Conservation (phyloP, 2,113 vertebrate species). For the Oenanthe melanoleuca region DNA sequence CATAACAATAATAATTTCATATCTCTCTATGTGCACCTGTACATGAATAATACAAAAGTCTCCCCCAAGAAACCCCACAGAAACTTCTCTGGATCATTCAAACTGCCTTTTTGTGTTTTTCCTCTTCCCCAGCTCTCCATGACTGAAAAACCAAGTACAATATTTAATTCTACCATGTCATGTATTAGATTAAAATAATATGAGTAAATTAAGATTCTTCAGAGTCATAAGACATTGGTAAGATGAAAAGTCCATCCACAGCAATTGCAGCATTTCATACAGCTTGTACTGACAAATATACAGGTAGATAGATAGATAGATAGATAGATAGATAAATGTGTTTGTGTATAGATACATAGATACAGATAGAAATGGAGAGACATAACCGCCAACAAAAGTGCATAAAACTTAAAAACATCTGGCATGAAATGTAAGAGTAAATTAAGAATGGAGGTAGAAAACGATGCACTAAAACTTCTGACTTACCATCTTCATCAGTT, state of each 20-base stretch:
- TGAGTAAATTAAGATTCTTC: neutral
- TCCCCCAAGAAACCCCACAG: neutral
- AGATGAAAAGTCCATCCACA: neutral
- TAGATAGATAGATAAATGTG: neutral
- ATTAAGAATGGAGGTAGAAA: neutral
- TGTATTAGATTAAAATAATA: neutral
- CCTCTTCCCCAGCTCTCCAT: neutral
- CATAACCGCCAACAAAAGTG: neutral
- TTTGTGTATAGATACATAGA: neutral
- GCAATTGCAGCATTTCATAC: neutral
- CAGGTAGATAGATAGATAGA: neutral
- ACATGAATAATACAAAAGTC: neutral
- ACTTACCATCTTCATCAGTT: conserved; percentile 82
- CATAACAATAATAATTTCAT: neutral
- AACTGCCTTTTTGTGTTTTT: neutral
- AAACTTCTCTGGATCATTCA: neutral
- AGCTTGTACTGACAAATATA: neutral
- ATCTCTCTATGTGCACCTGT: neutral
- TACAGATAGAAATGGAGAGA: neutral
- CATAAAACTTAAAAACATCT: neutral
- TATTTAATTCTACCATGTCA: neutral
- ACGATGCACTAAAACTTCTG: neutral
- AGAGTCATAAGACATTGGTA: neutral
- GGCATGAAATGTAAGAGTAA: neutral
- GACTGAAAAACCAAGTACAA: neutral